These are phyloP conservation scores for Ptyas mucosa DNA, from an alignment of 2,113 vertebrate species.

Conservation along the genomic window DNA sequence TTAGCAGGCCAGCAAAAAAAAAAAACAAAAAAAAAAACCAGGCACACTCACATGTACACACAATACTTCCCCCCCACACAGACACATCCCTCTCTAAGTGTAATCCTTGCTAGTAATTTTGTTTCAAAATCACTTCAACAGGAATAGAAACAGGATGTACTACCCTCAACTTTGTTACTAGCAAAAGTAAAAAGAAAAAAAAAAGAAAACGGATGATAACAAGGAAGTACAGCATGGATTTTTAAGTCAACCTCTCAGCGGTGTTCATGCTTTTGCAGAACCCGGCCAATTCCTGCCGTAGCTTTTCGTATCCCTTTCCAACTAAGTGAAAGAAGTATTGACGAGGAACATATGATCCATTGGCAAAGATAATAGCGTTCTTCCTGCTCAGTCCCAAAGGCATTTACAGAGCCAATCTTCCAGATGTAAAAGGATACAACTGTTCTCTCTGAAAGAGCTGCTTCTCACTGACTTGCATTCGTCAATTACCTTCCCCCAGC, in stretches of 20 bases:
- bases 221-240: neutral
- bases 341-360: neutral
- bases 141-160: neutral
- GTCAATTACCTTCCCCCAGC: neutral
- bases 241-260: neutral
- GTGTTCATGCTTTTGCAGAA: neutral
- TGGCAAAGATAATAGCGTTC: conserved; percentile 2
- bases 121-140: neutral
- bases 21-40: no score
- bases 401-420: conserved; percentile 6
- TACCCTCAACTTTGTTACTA: neutral
- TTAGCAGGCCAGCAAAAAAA: neutral
- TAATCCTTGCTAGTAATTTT: neutral
- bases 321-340: conserved; percentile 2
- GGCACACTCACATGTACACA: neutral
- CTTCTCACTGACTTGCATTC: neutral
- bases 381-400: neutral
- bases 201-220: neutral
- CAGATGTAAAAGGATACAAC: neutral
- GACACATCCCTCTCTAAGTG: neutral
- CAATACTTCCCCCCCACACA: neutral
- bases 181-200: neutral
- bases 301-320: neutral
- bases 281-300: neutral
- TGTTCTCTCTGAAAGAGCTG: neutral